phyloP scores from a whole-genome alignment of 2,888 invertebrate genomes.

The Meliscaeva auricollis region DNA sequence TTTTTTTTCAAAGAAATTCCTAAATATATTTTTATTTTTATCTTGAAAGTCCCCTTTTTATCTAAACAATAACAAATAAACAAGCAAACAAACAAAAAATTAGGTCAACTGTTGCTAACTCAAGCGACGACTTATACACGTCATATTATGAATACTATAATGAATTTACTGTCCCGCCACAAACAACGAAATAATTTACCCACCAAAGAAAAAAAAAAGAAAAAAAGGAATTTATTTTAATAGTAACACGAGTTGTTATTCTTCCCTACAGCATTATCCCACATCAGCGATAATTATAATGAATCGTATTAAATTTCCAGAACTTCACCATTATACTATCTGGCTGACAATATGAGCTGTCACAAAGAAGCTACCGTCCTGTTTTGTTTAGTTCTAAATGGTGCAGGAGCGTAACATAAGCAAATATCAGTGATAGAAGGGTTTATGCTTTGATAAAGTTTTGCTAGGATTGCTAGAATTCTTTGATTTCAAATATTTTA shows the following conservation, averaged over 20 bases:
- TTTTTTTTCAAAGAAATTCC: too few relatives aligned
- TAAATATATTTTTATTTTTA: background rate
- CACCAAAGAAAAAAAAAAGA: slow-evolving; percentile 9
- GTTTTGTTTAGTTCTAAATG: too few relatives aligned
- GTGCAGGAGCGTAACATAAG: too few relatives aligned
- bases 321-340: slow-evolving; percentile 16
- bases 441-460: too few relatives aligned
- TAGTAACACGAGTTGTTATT: slow-evolving; percentile 32
- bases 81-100: background rate
- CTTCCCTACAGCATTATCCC: slow-evolving; percentile 53
- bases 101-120: slow-evolving; percentile 31
- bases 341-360: slow-evolving; percentile 20
- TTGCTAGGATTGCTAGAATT: too few relatives aligned
- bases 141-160: background rate
- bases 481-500: too few relatives aligned
- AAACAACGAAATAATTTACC: background rate
- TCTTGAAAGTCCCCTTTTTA: slow-evolving; percentile 7
- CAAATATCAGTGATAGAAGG: too few relatives aligned
- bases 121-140: background rate
- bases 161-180: slow-evolving; percentile 10
- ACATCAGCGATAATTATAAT: slow-evolving; percentile 63
- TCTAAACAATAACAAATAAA: background rate
- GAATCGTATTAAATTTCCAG: slow-evolving; percentile 57
- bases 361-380: slow-evolving; percentile 35
- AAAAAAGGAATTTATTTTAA: slow-evolving; percentile 20